Base-by-base conservation (phyloP, 2,888 invertebrate species). In the Papilio gigon region DNA sequence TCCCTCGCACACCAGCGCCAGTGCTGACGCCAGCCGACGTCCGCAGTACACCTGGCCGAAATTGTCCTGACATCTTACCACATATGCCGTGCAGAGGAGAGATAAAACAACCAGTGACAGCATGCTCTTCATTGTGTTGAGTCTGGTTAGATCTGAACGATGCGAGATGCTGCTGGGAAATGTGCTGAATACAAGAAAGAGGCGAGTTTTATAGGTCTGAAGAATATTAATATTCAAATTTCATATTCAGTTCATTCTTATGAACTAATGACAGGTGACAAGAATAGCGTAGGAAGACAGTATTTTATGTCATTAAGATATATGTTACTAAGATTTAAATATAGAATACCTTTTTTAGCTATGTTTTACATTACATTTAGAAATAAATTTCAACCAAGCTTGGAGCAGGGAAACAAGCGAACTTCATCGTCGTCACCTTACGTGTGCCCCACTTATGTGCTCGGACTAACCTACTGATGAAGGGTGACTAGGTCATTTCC, bases 1-100 rank as follows among this genome's bases (percentile, higher is more conserved):
- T 72, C 59, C 33, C 59, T 72, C 20, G 62, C 67, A 75, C n/a
- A 72, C 20, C 4, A 71, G n/a, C 2, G 72, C 71, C 35, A 74
- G 14, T 0, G 67, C 65, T 8, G 42, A 63, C 0, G 77, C 71
- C 25, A 80, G 67, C 1, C 65, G 35, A 8, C 74, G 68, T 0
- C 82, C 80, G 62, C 81, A 80, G 37, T 76, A 77, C 0, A 70
- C 61, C 56, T 68, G 71, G 0, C 62, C 64, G 44, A 67, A 65
- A 0, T 44, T n/a, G 9, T 59, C 70, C 11, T 64, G 70, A 25
- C 58, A 30, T 2, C 20, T 30, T 22, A 50, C 63, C 3, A 47
- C 40, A 42, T 56, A 53, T 25, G 64, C 14, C 14, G 47, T 44
- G 27, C 67, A 9, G 3, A 70, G 0, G 2, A 73, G 4, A 2